Base-by-base conservation (phyloP, 2,888 invertebrate species). In the Diarsia brunnea region DNA sequence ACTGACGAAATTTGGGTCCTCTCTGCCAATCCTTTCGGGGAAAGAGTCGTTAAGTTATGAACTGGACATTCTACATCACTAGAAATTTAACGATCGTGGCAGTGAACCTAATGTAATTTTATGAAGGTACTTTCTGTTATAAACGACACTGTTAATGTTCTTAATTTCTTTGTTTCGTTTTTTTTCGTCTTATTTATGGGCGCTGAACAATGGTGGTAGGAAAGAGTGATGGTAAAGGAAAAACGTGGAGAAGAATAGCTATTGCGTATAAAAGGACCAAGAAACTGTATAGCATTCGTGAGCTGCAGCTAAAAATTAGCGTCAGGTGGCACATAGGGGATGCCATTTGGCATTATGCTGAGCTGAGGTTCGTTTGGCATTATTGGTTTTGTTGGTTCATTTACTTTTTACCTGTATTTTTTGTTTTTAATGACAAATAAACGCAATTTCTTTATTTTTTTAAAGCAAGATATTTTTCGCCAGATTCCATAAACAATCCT, bases 61-160 rank as follows among this genome's bases (percentile, higher is more conserved):
- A 86, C 87, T 75, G 84, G 75, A 84, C 84, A 81, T 78, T 82
- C 84, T 84, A 87, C 88, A 84, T 89, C 89, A 88, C 89, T 84
- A 88, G 85, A 90, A 92, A 92, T 93, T 89, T 91, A 91, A 86
- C 88, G 82, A 83, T 79, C 73, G 84, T 84, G 82, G 88, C 87
- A 82, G 80, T 74, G 85, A 82, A 82, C 89, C 87, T 89, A 87
- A 91, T 89, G 90, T 90, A 89, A 91, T 91, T 93, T 93, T 93
- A 92, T 92, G 89, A 89, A 85, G 86, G 91, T 85, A 90, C 88
- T 93, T 90, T 79, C 81, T 91, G 90, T 91, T 69, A 85, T 80
- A 82, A 81, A 84, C 63, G 67, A 66, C 69, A 58, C 74, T 47
- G 67, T 78, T 78, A 74, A 75, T 75, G 71, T 49, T 73, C 49